phyloP scores from a whole-genome alignment of 30 jellyfish, hydroid and myxozoan genomes.

The Cassiopea andromeda region DNA sequence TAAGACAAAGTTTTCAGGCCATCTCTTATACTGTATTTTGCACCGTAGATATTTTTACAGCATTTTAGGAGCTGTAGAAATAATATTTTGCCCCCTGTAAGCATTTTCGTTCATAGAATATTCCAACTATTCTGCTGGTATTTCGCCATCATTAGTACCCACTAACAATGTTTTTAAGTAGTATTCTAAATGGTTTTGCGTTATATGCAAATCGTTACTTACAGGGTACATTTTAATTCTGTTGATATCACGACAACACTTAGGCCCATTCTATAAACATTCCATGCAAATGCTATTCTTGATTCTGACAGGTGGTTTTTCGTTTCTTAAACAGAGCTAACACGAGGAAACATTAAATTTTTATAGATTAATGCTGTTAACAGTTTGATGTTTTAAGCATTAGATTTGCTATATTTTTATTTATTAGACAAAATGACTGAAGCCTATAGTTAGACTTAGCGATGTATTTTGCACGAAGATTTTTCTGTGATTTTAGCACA shows the following conservation, averaged over 20 bases:
- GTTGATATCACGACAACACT: not conserved
- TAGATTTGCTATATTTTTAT: conserved; percentile 10
- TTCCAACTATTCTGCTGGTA: too few species aligned
- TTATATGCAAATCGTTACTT: too few species aligned
- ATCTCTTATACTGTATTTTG: too few species aligned
- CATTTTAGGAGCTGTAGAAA: too few species aligned
- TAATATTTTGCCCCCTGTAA: too few species aligned
- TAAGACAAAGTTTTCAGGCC: too few species aligned
- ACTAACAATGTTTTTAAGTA: too few species aligned
- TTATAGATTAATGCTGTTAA: not conserved
- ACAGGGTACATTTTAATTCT: too few species aligned
- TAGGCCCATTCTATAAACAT: not conserved
- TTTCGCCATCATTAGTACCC: too few species aligned
- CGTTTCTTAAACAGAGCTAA: not conserved
- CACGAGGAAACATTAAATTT: not conserved
- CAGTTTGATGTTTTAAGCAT: not conserved
- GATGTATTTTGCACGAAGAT: conserved; percentile 7
- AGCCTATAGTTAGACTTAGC: not conserved
- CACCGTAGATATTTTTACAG: too few species aligned
- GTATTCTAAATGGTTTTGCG: too few species aligned
- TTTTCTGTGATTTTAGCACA: conserved; percentile 44
- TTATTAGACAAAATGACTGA: not conserved
- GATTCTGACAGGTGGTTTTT: not conserved
- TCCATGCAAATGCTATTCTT: not conserved
- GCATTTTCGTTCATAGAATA: too few species aligned